Percentiles rank a stretch among this genome's conserved stretches.
Evolutionary conservation across 2,797 vertebrate genomes (phyloP).

Genomic region (Sebastes ruberrimus): DNA sequence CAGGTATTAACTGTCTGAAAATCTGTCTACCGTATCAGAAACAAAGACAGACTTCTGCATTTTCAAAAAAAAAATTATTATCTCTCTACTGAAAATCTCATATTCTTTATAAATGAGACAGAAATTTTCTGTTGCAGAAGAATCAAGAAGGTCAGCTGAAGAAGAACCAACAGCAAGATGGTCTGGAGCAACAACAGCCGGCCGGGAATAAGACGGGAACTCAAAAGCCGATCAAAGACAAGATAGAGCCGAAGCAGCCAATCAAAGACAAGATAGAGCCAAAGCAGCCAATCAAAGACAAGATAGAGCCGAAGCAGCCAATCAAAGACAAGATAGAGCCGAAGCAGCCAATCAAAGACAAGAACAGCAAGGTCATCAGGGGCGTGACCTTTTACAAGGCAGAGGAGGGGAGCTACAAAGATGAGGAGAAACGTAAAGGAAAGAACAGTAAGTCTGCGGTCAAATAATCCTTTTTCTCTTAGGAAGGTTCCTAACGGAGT

Average conservation of each 20-base stretch:
- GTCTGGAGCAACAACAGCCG: conserved; percentile 40
- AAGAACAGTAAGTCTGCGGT: conserved; percentile 82
- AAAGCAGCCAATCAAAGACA: conserved; percentile 36
- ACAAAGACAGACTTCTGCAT: background rate
- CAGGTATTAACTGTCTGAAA: conserved; percentile 80
- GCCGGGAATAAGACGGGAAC: conserved; percentile 53
- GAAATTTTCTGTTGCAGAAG: conserved; percentile 65
- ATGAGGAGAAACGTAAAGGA: conserved; percentile 57
- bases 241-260: conserved; percentile 17
- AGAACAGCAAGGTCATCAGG: conserved; percentile 77
- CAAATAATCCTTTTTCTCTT: too few relatives aligned
- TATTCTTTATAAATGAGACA: background rate
- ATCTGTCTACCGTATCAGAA: background rate
- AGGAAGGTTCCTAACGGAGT: too few relatives aligned
- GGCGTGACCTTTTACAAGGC: conserved; percentile 94
- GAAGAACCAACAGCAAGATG: conserved; percentile 73
- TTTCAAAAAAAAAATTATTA: background rate
- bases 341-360: conserved; percentile 45
- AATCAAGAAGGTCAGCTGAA: conserved; percentile 82
- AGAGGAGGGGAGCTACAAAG: conserved; percentile 76
- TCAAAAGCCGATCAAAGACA: conserved; percentile 66
- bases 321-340: conserved; percentile 55
- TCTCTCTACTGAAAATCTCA: background rate
- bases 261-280: conserved; percentile 55
- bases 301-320: conserved; percentile 60